phyloP scores from a whole-genome alignment of 2,888 invertebrate species.

The Cryptus viduatorius region DNA sequence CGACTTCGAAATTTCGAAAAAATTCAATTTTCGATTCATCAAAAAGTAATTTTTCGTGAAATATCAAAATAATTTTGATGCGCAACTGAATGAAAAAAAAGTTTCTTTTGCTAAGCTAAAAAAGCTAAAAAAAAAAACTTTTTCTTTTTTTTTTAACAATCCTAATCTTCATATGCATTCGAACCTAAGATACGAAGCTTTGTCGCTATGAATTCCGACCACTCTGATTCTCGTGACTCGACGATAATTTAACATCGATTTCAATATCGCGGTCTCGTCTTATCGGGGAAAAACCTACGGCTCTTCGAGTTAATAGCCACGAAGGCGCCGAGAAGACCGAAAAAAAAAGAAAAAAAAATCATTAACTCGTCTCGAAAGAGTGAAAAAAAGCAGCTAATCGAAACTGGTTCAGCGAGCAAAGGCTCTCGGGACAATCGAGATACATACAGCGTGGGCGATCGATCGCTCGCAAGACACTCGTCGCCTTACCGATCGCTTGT shows the following conservation, averaged over 20 bases:
- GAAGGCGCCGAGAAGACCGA: background rate
- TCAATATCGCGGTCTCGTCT: background rate
- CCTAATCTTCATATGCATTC: too few relatives aligned
- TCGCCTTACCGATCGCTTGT: constrained; percentile 26
- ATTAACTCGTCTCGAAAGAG: background rate
- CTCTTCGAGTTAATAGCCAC: constrained; percentile 19
- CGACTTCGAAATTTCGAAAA: too few relatives aligned
- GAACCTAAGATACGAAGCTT: background rate
- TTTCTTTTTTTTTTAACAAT: too few relatives aligned
- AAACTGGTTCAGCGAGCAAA: constrained; percentile 24
- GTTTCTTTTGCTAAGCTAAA: too few relatives aligned
- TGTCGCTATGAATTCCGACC: background rate
- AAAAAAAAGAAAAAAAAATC: background rate
- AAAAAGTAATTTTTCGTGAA: too few relatives aligned
- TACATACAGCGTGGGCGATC: constrained; percentile 38
- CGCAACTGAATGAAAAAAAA: too few relatives aligned
- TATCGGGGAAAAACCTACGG: background rate
- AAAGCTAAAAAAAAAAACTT: too few relatives aligned
- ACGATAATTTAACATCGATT: background rate
- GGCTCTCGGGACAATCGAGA: constrained; percentile 15
- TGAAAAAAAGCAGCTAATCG: constrained; percentile 10
- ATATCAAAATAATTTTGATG: too few relatives aligned
- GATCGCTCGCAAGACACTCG: constrained; percentile 32
- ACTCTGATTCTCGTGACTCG: background rate
- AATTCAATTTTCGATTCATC: too few relatives aligned